Percentiles rank a stretch among this genome's conserved stretches.
These are phyloP conservation scores for Esox niger DNA, from an alignment of 2,113 vertebrate genomes.

Conservation along the genomic window DNA sequence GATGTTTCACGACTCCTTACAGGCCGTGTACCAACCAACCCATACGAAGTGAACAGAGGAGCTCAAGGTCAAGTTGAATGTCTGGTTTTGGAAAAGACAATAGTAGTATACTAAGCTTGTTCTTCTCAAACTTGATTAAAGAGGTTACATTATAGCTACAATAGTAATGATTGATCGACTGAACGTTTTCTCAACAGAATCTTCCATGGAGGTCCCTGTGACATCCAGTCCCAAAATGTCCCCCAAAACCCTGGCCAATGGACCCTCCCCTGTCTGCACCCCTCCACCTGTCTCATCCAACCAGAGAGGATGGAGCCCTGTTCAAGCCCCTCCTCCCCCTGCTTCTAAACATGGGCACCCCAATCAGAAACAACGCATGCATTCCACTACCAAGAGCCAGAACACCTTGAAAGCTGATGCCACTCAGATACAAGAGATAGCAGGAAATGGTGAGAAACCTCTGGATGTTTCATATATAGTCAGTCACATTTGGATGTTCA, in stretches of 20 bases:
- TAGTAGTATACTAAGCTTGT: background rate
- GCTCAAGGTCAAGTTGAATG: background rate
- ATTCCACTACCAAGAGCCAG: constrained; percentile 56
- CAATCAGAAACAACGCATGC: constrained; percentile 43
- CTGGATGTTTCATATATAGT: background rate
- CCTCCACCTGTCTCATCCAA: constrained; percentile 38
- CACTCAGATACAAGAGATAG: constrained; percentile 67
- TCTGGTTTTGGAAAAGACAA: too few relatives aligned
- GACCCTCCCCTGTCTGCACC: constrained; percentile 37
- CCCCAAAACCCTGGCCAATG: constrained; percentile 11
- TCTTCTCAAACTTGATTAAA: background rate
- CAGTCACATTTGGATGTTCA: too few relatives aligned
- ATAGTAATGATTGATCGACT: background rate
- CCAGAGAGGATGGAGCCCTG: constrained; percentile 2
- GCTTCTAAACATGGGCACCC: constrained; percentile 19
- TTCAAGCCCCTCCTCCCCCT: background rate
- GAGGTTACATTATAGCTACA: background rate
- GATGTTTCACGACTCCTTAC: constrained; percentile 53
- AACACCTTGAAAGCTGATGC: constrained; percentile 56
- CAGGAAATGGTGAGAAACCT: constrained; percentile 68
- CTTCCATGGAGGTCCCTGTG: constrained; percentile 19
- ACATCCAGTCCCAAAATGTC: constrained; percentile 6
- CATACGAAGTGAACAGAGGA: constrained; percentile 46
- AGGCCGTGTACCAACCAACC: constrained; percentile 11
- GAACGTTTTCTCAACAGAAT: background rate